phyloP scores from a whole-genome alignment of 2,113 vertebrate species.

The Marmota monax region DNA sequence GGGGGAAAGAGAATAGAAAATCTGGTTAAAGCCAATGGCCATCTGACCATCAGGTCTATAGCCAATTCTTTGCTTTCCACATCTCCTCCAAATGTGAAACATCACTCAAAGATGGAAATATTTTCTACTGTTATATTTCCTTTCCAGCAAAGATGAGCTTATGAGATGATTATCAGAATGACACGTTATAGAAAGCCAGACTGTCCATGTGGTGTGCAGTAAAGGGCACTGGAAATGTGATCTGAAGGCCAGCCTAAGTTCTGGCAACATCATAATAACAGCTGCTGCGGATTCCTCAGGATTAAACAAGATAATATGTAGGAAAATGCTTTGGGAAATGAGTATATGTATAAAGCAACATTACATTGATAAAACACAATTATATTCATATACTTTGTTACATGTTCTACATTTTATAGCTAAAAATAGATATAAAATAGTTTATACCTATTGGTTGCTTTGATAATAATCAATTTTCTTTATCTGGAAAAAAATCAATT shows the following conservation, averaged over 20 bases:
- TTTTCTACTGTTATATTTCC: not conserved
- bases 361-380: not conserved
- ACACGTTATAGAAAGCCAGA: not conserved
- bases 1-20: not conserved
- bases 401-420: slow-evolving; percentile 32
- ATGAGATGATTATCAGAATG: not conserved
- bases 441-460: not conserved
- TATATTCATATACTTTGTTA: not conserved
- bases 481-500: slow-evolving; percentile 24
- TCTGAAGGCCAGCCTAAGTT: not conserved
- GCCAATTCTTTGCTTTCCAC: not conserved
- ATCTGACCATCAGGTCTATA: not conserved
- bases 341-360: not conserved
- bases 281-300: not conserved
- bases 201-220: too few relatives aligned
- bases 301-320: not conserved
- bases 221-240: not conserved
- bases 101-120: not conserved
- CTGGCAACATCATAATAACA: not conserved
- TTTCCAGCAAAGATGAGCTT: not conserved
- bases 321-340: not conserved
- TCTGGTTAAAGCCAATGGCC: not conserved
- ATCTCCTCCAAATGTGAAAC: not conserved
- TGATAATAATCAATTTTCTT: slow-evolving; percentile 15
- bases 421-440: slow-evolving; percentile 35